A percentile compares a stretch with the other conserved stretches of the same genome.
These are phyloP conservation scores for Pseudochaenichthys georgianus DNA, from an alignment of 2,797 vertebrate genomes.

Conservation along the genomic window DNA sequence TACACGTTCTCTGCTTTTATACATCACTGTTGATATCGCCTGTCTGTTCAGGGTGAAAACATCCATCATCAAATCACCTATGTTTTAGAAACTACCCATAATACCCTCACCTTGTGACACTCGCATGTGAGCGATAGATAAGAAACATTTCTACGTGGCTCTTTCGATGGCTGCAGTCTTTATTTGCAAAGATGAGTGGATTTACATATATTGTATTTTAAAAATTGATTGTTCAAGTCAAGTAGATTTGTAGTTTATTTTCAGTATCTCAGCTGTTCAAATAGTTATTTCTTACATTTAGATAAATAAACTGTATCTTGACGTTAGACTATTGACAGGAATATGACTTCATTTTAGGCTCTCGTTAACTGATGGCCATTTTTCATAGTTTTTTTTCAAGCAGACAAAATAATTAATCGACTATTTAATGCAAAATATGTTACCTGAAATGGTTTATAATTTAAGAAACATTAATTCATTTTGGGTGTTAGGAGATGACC, in stretches of 20 bases:
- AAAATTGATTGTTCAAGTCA: neutral
- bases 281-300: neutral
- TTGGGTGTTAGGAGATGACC: neutral
- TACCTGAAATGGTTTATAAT: neutral
- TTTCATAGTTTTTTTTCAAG: neutral
- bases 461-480: neutral
- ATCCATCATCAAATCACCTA: neutral
- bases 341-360: neutral
- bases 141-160: neutral
- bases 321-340: neutral
- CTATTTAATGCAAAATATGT: neutral
- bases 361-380: neutral
- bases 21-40: neutral
- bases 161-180: neutral
- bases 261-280: neutral
- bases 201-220: neutral
- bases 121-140: slow-evolving; percentile 1
- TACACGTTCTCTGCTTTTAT: neutral
- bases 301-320: neutral
- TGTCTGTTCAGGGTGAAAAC: slow-evolving; percentile 15
- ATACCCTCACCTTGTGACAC: neutral
- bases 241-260: neutral
- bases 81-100: neutral
- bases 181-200: neutral
- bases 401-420: neutral